Percentiles rank a stretch among this genome's conserved stretches.
phyloP scores from a whole-genome alignment of 2,888 invertebrate species.

The Melanophora roralis region DNA sequence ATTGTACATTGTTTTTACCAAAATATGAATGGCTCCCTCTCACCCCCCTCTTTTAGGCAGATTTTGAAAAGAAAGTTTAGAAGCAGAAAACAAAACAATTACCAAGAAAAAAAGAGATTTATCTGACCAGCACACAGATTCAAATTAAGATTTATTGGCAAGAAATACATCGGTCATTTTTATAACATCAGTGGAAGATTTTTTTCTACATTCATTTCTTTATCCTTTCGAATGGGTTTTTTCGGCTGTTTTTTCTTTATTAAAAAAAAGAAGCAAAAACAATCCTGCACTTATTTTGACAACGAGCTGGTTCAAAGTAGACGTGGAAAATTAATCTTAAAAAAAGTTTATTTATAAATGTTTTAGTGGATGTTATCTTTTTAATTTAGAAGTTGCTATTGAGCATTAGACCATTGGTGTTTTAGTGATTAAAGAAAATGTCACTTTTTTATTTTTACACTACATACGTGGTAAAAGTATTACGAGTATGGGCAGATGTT shows the following conservation, averaged over 20 bases:
- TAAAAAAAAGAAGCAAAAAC: conserved; percentile 18
- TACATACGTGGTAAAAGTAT: no score
- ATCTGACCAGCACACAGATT: conserved; percentile 47
- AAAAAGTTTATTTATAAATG: conserved; percentile 6
- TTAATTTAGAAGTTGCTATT: not conserved
- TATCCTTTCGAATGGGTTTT: not conserved
- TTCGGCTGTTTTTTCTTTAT: not conserved
- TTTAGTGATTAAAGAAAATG: no score
- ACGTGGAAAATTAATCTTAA: not conserved
- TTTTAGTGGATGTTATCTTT: not conserved
- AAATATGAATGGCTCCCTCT: conserved; percentile 28
- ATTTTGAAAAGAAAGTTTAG: not conserved
- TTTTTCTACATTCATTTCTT: not conserved
- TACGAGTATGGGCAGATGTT: no score
- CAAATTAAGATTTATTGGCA: conserved; percentile 59
- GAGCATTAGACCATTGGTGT: no score
- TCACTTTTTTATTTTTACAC: no score
- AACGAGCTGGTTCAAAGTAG: not conserved
- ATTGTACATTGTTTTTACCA: conserved; percentile 44
- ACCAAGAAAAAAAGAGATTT: conserved; percentile 54
- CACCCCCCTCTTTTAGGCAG: no score
- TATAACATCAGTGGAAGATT: conserved; percentile 47
- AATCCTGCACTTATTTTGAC: not conserved
- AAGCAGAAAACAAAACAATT: conserved; percentile 49
- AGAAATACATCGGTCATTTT: conserved; percentile 52